These are phyloP conservation scores for Nephotettix cincticeps DNA, from an alignment of 1,140 invertebrate genomes.

Conservation along the genomic window DNA sequence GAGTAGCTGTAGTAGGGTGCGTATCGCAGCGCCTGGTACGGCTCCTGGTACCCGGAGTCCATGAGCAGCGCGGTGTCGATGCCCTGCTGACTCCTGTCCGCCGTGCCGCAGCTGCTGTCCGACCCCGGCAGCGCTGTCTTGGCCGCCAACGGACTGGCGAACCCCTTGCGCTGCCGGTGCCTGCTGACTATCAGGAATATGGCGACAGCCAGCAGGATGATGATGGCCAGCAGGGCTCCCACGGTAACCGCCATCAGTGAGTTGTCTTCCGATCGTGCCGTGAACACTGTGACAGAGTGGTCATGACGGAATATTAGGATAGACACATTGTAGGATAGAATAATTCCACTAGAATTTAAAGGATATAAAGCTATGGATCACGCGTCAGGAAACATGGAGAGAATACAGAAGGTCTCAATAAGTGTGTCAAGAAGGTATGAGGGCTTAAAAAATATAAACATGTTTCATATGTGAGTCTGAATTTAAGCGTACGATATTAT, in stretches of 20 bases:
- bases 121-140: conserved; percentile 47
- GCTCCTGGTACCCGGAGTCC: conserved; percentile 71
- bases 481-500: too few species aligned
- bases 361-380: too few species aligned
- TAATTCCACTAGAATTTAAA: too few species aligned
- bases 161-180: conserved; percentile 74
- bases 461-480: too few species aligned
- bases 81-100: conserved; percentile 48
- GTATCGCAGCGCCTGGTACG: conserved; percentile 72
- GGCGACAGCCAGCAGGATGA: conserved; percentile 68
- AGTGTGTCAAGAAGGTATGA: too few species aligned
- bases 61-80: conserved; percentile 50
- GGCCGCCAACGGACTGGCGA: conserved; percentile 67
- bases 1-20: conserved; percentile 78
- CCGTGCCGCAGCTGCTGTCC: conserved; percentile 45
- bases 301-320: too few species aligned
- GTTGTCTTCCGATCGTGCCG: conserved; percentile 67
- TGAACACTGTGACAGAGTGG: conserved; percentile 53
- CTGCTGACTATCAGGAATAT: conserved; percentile 77
- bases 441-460: too few species aligned
- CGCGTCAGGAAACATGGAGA: too few species aligned
- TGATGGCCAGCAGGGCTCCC: conserved; percentile 74
- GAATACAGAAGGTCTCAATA: too few species aligned
- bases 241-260: conserved; percentile 80
- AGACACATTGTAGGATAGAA: too few species aligned